These are phyloP conservation scores for Triops longicaudatus DNA, from an alignment of 1,140 invertebrate genomes.

Conservation along the genomic window DNA sequence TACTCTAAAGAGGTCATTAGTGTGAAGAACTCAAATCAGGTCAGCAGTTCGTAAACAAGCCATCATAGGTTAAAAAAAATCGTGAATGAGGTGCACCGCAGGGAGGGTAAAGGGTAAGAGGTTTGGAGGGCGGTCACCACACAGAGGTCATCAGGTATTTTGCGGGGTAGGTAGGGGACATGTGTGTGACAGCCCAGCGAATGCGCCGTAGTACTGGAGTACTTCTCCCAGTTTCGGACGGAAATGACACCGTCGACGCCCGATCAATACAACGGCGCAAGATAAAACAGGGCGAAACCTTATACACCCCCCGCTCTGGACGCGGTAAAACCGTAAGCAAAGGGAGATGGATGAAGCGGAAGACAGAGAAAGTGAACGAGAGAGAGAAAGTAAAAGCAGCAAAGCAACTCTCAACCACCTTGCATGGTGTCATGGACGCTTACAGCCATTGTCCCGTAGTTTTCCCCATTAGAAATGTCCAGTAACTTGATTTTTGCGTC, in stretches of 20 bases:
- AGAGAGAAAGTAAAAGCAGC: background rate
- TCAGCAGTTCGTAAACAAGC: too few relatives aligned
- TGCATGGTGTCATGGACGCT: background rate
- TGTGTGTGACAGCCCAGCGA: background rate
- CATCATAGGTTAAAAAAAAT: too few relatives aligned
- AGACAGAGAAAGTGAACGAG: background rate
- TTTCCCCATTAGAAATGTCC: background rate
- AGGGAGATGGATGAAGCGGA: too few relatives aligned
- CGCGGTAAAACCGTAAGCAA: background rate
- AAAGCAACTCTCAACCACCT: background rate
- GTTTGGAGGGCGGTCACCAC: background rate
- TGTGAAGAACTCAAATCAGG: too few relatives aligned
- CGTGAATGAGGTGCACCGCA: background rate
- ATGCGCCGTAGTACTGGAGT: background rate
- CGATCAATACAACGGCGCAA: constrained; percentile 1
- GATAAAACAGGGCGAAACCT: background rate
- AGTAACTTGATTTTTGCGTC: background rate
- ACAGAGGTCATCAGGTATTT: background rate
- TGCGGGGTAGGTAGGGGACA: background rate
- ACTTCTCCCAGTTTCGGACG: background rate
- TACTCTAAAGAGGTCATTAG: too few relatives aligned
- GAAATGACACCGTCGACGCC: background rate
- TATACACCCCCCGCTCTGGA: background rate
- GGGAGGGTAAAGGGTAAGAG: background rate
- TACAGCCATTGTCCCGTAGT: background rate